phyloP scores from a whole-genome alignment of 2,113 vertebrate species.

The Pangasianodon gigas region DNA sequence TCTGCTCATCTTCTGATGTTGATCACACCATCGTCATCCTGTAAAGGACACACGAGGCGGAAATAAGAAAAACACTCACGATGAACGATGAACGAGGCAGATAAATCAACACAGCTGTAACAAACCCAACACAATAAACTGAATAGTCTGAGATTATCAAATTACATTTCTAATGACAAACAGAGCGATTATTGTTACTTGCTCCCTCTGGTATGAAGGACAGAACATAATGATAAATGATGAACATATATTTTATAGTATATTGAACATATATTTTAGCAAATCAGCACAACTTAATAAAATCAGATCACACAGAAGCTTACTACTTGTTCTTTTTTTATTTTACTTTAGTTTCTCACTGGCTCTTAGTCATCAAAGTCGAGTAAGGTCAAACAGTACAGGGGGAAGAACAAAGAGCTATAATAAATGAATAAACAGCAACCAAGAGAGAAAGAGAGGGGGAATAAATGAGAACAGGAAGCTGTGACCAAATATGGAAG shows the following conservation, averaged over 20 bases:
- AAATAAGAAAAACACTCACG: not conserved
- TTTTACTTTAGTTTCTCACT: not conserved
- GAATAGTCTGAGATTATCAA: not conserved
- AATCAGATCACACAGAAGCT: too few species aligned
- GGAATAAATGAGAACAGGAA: too few species aligned
- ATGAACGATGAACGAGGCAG: not conserved
- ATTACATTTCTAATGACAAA: not conserved
- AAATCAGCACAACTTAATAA: not conserved
- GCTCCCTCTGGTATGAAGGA: not conserved
- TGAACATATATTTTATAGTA: not conserved
- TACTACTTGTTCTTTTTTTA: not conserved
- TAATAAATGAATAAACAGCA: too few species aligned
- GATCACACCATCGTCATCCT: not conserved
- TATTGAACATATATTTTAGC: not conserved
- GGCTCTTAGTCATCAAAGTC: too few species aligned
- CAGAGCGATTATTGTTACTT: not conserved
- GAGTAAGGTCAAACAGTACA: not conserved
- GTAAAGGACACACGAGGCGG: not conserved
- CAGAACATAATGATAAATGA: not conserved
- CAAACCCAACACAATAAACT: not conserved
- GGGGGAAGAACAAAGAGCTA: not conserved
- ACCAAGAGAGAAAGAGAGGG: too few species aligned
- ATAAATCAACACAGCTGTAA: not conserved
- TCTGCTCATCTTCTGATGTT: not conserved
- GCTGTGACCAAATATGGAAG: too few species aligned